Conservation (phyloP, 2,888 invertebrate species). For the Chrysotoxum bicinctum region DNA sequence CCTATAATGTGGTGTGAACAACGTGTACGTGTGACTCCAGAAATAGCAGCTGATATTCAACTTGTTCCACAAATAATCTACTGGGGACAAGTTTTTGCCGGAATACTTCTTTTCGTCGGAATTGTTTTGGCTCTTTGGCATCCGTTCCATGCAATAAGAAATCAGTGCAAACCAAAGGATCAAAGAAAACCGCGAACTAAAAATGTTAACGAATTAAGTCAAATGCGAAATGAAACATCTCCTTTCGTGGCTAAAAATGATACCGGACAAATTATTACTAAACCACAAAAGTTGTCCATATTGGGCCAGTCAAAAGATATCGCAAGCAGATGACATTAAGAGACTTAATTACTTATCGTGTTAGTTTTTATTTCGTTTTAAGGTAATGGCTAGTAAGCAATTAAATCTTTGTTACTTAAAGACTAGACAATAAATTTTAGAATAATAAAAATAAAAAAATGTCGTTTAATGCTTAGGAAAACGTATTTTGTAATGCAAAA, state of each 20-base stretch:
- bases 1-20: slow-evolving; percentile 92
- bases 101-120: slow-evolving; percentile 82
- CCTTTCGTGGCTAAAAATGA: slow-evolving; percentile 52
- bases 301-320: slow-evolving; percentile 24
- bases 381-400: slow-evolving; percentile 17
- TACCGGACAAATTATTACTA: slow-evolving; percentile 32
- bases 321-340: slow-evolving; percentile 42
- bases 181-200: slow-evolving; percentile 27
- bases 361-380: slow-evolving; percentile 28
- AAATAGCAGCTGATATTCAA: slow-evolving; percentile 83
- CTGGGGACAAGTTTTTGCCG: slow-evolving; percentile 83
- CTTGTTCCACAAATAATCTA: slow-evolving; percentile 83
- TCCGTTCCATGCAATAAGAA: slow-evolving; percentile 74
- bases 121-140: slow-evolving; percentile 79
- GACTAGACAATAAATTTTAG: neutral
- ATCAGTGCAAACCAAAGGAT: slow-evolving; percentile 48
- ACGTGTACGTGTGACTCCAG: slow-evolving; percentile 84
- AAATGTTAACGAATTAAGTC: slow-evolving; percentile 37
- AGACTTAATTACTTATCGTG: slow-evolving; percentile 2
- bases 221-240: slow-evolving; percentile 5
- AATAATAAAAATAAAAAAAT: neutral
- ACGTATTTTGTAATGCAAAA: slow-evolving; percentile 74
- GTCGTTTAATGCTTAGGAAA: neutral
- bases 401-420: slow-evolving; percentile 19
- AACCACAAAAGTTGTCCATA: slow-evolving; percentile 51